A percentile compares a stretch with the other conserved stretches of the same genome.
These are phyloP conservation scores for Podabrus alpinus DNA, from an alignment of 2,888 invertebrate species.

Conservation along the genomic window DNA sequence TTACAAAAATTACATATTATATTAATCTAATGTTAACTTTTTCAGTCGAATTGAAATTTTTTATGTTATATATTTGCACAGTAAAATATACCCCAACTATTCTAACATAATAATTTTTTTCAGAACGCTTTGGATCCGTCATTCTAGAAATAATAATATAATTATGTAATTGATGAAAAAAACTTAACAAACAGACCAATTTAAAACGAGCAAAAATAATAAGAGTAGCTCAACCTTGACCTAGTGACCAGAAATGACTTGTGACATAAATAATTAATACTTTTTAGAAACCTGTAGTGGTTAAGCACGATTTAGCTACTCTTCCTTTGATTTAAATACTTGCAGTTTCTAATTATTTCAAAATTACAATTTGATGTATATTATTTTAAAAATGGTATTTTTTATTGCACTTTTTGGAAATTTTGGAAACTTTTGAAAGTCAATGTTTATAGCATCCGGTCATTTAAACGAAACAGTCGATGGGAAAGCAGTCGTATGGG, in stretches of 20 bases:
- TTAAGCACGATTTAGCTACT: neutral
- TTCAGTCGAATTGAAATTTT: no score
- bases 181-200: neutral
- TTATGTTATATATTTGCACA: no score
- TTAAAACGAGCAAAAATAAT: neutral
- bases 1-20: no score
- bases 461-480: neutral
- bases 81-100: no score
- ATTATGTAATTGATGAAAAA: neutral
- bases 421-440: neutral
- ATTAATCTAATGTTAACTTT: no score
- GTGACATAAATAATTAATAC: conserved; percentile 7
- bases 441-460: neutral
- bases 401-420: neutral
- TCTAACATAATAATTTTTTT: no score
- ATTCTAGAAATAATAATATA: neutral
- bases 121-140: no score
- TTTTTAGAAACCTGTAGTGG: neutral
- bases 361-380: neutral
- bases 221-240: conserved; percentile 7
- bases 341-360: neutral
- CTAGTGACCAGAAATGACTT: conserved; percentile 6
- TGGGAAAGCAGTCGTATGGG: no score
- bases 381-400: neutral
- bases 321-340: neutral